Base-by-base conservation (phyloP, 2,888 invertebrate species). In the Lottia gigantea region DNA sequence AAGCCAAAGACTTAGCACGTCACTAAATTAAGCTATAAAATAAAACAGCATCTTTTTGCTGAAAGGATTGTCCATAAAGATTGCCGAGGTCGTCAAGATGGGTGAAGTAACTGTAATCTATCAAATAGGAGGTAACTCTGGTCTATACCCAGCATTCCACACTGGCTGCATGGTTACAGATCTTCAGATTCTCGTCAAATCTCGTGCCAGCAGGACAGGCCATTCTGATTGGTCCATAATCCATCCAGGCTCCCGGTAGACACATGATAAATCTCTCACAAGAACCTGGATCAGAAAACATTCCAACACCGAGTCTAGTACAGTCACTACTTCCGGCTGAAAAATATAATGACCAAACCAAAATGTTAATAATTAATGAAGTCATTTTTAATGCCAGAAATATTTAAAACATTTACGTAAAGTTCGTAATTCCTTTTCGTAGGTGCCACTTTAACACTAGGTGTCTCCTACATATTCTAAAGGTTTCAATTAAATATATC, bases 191-290 rank as follows among this genome's bases (percentile, higher is more conserved):
- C 40, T 71, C 68, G 65, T 79, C 79, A 67, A 76, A 79, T 63
- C 72, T 61, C 0, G 79, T 79, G 3, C 79, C 78, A 19, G 71
- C 64, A 0, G 79, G 77, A 49, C 79, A 79, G n/a, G 63, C 40
- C 79, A 79, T 79, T 26, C 73, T 68, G 49, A 78, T 74, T 23
- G 75, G 76, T 11, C 73, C 71, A 62, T 76, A 73, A 40, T 74
- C 67, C 25, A 73, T 46, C 74, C 76, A 76, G 12, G 67, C 70
- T 3, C 74, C 78, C 0, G 74, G 75, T 63, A 78, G 61, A 25
- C 79, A 79, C 66, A 78, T 74, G 68, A 76, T 62, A 70, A 79
- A 79, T 47, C 71, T 68, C 25, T 75, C 70, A 68, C 79, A 79
- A 16, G 73, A 73, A 15, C 55, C 46, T 0, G 78, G 79, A 64